Percentiles rank a stretch among this genome's conserved stretches.
Conservation (phyloP, 2,888 invertebrate species). For the Heliconius cydno region DNA sequence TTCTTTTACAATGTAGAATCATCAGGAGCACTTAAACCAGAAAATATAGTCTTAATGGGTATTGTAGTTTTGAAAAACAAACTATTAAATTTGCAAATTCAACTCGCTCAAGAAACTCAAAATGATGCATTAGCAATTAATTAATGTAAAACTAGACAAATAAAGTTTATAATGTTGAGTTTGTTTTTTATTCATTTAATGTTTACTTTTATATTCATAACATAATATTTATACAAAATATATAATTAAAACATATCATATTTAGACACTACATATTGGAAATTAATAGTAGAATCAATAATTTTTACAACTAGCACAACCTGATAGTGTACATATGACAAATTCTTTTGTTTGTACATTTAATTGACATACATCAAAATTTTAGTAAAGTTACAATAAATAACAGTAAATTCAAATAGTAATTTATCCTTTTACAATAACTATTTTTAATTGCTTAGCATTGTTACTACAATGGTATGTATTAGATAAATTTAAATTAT, state of each 20-base stretch:
- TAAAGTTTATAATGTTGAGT: constrained; percentile 30
- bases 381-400: background rate
- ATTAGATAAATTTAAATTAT: background rate
- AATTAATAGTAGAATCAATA: background rate
- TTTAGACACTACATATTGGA: background rate
- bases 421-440: background rate
- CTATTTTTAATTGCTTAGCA: background rate
- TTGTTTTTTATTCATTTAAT: constrained; percentile 13
- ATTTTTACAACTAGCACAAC: constrained; percentile 2
- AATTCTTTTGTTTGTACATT: background rate
- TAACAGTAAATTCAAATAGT: background rate
- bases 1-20: constrained; percentile 99
- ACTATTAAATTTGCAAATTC: constrained; percentile 96
- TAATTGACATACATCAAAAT: constrained; percentile 8
- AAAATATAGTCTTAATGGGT: constrained; percentile 98
- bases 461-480: background rate
- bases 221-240: background rate
- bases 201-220: background rate
- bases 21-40: constrained; percentile 96
- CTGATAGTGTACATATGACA: background rate
- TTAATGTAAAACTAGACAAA: constrained; percentile 56
- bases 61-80: constrained; percentile 97
- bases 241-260: too few species aligned
- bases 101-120: constrained; percentile 93
- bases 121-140: constrained; percentile 91